Percentiles rank a stretch among this genome's conserved stretches.
phyloP scores from a whole-genome alignment of 2,797 vertebrate genomes.

The Sebastiscus tertius region DNA sequence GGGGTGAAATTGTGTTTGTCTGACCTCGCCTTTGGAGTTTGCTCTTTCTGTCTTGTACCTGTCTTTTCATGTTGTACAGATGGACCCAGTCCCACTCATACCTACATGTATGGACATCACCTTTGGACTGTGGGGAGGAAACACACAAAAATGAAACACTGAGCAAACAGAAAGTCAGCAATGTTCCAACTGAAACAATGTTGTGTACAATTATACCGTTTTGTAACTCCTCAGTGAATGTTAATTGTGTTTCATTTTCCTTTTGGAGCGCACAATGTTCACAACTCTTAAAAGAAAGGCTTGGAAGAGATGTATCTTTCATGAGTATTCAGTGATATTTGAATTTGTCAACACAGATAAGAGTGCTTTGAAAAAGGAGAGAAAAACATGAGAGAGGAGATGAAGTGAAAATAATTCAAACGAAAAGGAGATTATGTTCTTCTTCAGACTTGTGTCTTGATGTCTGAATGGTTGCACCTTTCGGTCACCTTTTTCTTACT shows the following conservation, averaged over 20 bases:
- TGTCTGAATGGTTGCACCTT: neutral
- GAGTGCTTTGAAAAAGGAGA: conserved; percentile 28
- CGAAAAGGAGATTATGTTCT: conserved; percentile 17
- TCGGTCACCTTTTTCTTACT: neutral
- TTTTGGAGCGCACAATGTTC: conserved; percentile 35
- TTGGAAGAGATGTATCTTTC: neutral
- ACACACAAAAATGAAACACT: neutral
- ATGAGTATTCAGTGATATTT: conserved; percentile 56
- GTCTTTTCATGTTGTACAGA: too few species aligned
- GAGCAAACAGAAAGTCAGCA: neutral
- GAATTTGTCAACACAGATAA: conserved; percentile 53
- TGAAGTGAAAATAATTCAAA: conserved; percentile 29
- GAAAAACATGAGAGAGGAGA: conserved; percentile 7
- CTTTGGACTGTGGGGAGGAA: neutral
- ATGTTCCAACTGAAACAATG: neutral
- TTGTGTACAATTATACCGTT: neutral
- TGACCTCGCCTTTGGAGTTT: neutral
- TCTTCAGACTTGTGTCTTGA: neutral
- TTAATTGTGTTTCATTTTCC: conserved; percentile 52
- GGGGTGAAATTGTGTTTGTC: neutral
- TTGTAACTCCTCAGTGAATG: conserved; percentile 10
- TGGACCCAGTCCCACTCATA: too few species aligned
- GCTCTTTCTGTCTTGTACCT: neutral
- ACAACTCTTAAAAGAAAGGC: conserved; percentile 7
- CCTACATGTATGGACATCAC: neutral